Evolutionary conservation across 2,888 invertebrate genomes (phyloP), one percentile per base, ranked within the genome.

Genomic region (Anodontia alba): DNA sequence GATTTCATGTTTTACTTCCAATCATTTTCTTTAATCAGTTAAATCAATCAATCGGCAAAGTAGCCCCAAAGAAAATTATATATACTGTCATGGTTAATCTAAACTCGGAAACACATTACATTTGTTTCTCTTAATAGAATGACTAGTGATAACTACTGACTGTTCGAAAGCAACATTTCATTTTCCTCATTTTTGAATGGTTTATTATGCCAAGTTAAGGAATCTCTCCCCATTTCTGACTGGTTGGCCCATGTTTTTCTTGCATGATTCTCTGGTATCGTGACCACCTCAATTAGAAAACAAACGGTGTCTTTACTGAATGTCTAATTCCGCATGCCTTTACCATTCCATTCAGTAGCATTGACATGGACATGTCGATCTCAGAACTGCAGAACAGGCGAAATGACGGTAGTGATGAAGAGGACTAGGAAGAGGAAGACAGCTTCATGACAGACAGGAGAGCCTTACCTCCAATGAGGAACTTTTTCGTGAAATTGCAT

Each of bases 401-500:
- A 51, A n/a, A 51, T n/a, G 51, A 51, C 51, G 42, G 8, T 42
- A n/a, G 51, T 12, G 51, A 51, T n/a, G 51, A 51, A n/a, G 51
- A 51, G 10, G 23, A n/a, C 51, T 10, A 51, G 51, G 51, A 51
- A n/a, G 51, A 51, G 51, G 51, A 51, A 51, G 51, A 51, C 51
- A 51, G 51, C 51, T 51, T 15, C n/a, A 51, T 51, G 51, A 51
- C 51, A n/a, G 51, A 51, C n/a, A n/a, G n/a, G n/a, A n/a, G n/a
- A n/a, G n/a, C n/a, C n/a, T n/a, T n/a, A 51, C 51, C 51, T 51
- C 23, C 20, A 20, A 51, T 51, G 51, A 15, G 10, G 23, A 51
- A n/a, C n/a, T 51, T 12, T n/a, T 15, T 51, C 5, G 51, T 10
- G n/a, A 51, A n/a, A n/a, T n/a, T n/a, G n/a, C n/a, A n/a, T n/a